Base-by-base conservation (phyloP, 2,113 vertebrate species). In the Ammospiza caudacuta region DNA sequence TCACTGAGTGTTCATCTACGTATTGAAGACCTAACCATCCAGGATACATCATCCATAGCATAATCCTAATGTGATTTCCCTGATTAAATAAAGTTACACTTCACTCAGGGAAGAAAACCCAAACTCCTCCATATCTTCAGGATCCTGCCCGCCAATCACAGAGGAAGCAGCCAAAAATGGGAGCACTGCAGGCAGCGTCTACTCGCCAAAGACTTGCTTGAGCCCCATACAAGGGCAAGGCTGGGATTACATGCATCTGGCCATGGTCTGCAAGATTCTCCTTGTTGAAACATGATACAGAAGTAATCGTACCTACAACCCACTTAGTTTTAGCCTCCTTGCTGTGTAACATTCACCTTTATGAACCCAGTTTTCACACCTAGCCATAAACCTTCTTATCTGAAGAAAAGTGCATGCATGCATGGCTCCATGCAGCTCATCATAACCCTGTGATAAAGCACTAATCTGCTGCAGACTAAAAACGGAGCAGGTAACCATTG, bases 1-100 rank as follows among this genome's bases (percentile, higher is more conserved):
- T 98, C 98, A 98, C 69, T 39, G 61, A 94, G 91, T 54, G 68
- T 93, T 97, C 97, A 94, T 97, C 93, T 95, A 97, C 87, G 91
- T 75, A 94, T 72, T 93, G 80, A 97, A 96, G 95, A 66, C 75
- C 94, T 96, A 95, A 97, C 90, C 91, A 95, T 84, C 82, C 67
- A 95, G 55, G 94, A 95, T 93, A 94, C 85, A 86, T 96, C 94
- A 95, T 84, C 80, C n/a, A 64, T 11, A 96, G 80, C 27, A 70
- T 92, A 94, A 95, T 88, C 72, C 79, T 57, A 95, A 74, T 88
- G 89, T 85, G 92, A 85, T 83, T 95, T 86, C 89, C 87, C 54
- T 83, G 85, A 90, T 90, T 92, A 81, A 88, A 52, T 84, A 69
- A 83, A 67, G 35, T 73, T 64, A 85, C 51, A 62, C 90, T 83